Evolutionary conservation across 2,888 invertebrate species (phyloP), one percentile per base, ranked within the genome.

Genomic region (Campaea margaritaria): DNA sequence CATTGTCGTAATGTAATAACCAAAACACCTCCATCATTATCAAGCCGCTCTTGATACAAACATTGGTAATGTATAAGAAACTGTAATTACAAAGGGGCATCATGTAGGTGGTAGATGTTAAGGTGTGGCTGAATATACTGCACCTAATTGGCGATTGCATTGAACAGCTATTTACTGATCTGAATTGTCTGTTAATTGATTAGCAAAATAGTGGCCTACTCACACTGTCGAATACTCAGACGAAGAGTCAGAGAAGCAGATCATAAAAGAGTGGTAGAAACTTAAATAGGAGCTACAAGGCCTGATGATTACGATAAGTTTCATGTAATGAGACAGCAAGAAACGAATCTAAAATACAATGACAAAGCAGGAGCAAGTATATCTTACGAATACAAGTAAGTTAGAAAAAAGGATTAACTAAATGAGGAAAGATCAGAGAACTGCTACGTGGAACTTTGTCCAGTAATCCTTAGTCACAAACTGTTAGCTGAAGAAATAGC

Each of bases 61-160:
- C 12, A 31, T 42, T 41, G 41, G 45, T 41, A 41, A 60, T 58
- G 14, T 38, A 44, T 41, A 41, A 8, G 12, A 45, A n/a, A 21
- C 9, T 31, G 46, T 55, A 55, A 55, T 55, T 42, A 47, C 15
- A 10, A 51, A 47, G 13, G 42, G 53, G 11, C 38, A 15, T 11
- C 15, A 45, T 16, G 60, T 60, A 50, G 60, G 51, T 51, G 45
- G 49, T 43, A 16, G 34, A 42, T 27, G 28, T 47, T 34, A 13
- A 60, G 55, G 55, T 51, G 60, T 39, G 55, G 55, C 46, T 46
- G 44, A 54, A 21, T 5, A 5, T 21, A 21, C 38, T 44, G 53
- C 59, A 49, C 31, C 53, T 27, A 28, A 36, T 27, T 42, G 34
- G 27, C 2, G 13, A 59, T 34, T 50, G 59, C 45, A 48, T 43